Base-by-base conservation (phyloP, 2,797 vertebrate genomes). In the Pangasius sanitwongsei region DNA sequence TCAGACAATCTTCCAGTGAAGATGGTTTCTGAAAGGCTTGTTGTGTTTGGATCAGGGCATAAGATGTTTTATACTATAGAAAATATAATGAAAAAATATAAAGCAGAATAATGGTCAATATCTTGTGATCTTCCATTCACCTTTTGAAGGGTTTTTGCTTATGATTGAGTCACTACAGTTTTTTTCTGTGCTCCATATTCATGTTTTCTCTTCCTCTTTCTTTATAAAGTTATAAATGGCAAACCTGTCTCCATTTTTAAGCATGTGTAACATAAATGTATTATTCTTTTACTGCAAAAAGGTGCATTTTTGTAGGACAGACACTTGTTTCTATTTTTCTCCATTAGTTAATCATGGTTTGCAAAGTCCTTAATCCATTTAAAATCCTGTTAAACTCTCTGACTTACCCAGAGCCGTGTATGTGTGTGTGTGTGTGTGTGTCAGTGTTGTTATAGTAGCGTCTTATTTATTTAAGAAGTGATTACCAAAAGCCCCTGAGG, bases 381-480 rank as follows among this genome's bases (percentile, higher is more conserved):
- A 50, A 50, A 67, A 84, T 50, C 82, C 50, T 63, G 70, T 48
- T 86, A 86, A 44, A 59, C 70, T 75, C 57, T 50, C 82, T 84
- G 82, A 84, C 41, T 67, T 41, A 67, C 50, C 28, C 80, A 13
- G 12, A 41, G 57, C 80, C 34, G 23, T 57, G 37, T 37, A 37
- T 37, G 28, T 80, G 57, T 83, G 57, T 83, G 80, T 82, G 37
- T 41, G 57, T 41, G 3, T 5, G 41, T 41, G 41, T 75, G 85
- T 28, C 50, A 25, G n/a, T 84, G 83, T 85, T 69, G 83, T 70
- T 85, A 70, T 70, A 85, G 83, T 70, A 53, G 44, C 48, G 6
- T 37, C 83, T 53, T 85, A 69, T 85, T 70, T 85, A 85, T 85
- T 70, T 70, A 69, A 85, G 44, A 53, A 67, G 83, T 55, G n/a